These are phyloP conservation scores for Bergia sp. DNA, from an alignment of 92 coral and sea anemone species.

Conservation along the genomic window DNA sequence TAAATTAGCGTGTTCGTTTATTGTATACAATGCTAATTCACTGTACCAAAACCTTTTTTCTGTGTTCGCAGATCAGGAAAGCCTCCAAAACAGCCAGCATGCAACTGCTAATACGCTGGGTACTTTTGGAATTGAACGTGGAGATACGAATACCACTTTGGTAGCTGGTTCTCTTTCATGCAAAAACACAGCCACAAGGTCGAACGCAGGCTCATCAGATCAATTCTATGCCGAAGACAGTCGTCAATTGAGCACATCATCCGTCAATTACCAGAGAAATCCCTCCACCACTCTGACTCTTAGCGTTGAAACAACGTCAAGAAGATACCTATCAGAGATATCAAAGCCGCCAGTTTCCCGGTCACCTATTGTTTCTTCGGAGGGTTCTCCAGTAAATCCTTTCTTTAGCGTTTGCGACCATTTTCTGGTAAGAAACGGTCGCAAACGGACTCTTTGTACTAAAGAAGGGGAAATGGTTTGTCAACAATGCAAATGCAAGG, in stretches of 20 bases:
- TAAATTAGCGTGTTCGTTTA: no score
- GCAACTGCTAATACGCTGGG: not conserved
- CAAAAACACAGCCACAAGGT: not conserved
- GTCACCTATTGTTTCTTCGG: not conserved
- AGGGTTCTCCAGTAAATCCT: not conserved
- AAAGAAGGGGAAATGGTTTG: constrained; percentile 42
- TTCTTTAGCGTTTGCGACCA: constrained; percentile 22
- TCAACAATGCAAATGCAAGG: constrained; percentile 50
- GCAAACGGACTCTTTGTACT: not conserved
- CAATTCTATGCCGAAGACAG: not conserved
- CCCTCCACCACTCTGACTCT: not conserved
- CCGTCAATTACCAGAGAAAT: not conserved
- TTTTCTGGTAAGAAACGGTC: not conserved
- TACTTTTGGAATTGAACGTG: not conserved
- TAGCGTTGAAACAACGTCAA: not conserved
- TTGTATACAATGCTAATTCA: not conserved
- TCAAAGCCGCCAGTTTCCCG: not conserved
- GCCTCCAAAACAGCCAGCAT: not conserved
- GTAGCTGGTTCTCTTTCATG: not conserved
- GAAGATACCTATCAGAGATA: not conserved
- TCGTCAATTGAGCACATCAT: not conserved
- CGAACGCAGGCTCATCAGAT: not conserved
- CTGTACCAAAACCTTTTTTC: not conserved
- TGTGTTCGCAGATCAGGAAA: not conserved
- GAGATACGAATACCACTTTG: not conserved